A percentile compares a stretch with the other conserved stretches of the same genome.
These are phyloP conservation scores for Caenorhabditis briggsae DNA, from an alignment of 1,140 invertebrate species.

Conservation along the genomic window DNA sequence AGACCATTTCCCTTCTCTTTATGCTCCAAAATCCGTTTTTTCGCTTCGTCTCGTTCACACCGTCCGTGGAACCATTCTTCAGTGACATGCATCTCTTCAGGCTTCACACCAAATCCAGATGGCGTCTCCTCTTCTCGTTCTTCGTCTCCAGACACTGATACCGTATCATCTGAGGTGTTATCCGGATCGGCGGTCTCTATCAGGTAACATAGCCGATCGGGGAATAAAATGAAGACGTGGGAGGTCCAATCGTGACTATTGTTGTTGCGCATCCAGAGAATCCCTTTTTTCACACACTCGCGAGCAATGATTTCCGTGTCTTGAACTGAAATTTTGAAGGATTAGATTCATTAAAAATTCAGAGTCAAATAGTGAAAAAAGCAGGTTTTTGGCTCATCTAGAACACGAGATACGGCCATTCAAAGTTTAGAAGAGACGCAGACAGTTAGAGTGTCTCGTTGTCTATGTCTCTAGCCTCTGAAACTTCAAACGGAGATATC, in stretches of 20 bases:
- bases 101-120: conserved; percentile 71
- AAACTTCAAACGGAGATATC: too few species aligned
- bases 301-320: conserved; percentile 70
- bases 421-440: too few species aligned
- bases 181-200: conserved; percentile 42
- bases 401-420: too few species aligned
- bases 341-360: neutral
- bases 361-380: neutral
- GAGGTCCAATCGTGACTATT: conserved; percentile 68
- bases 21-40: conserved; percentile 71
- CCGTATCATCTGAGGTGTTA: conserved; percentile 65
- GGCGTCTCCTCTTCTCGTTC: conserved; percentile 68
- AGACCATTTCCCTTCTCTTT: conserved; percentile 72
- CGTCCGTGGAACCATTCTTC: conserved; percentile 78
- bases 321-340: conserved; percentile 52
- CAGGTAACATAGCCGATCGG: conserved; percentile 73
- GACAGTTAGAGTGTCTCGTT: too few species aligned
- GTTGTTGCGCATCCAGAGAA: conserved; percentile 53
- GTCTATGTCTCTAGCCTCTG: too few species aligned
- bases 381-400: too few species aligned
- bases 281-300: conserved; percentile 69
- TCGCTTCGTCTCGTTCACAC: conserved; percentile 73
- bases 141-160: conserved; percentile 71
- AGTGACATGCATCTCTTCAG: conserved; percentile 77
- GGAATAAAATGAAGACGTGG: conserved; percentile 76